Conservation (phyloP, 2,797 vertebrate genomes). For the Botia almorhae region DNA sequence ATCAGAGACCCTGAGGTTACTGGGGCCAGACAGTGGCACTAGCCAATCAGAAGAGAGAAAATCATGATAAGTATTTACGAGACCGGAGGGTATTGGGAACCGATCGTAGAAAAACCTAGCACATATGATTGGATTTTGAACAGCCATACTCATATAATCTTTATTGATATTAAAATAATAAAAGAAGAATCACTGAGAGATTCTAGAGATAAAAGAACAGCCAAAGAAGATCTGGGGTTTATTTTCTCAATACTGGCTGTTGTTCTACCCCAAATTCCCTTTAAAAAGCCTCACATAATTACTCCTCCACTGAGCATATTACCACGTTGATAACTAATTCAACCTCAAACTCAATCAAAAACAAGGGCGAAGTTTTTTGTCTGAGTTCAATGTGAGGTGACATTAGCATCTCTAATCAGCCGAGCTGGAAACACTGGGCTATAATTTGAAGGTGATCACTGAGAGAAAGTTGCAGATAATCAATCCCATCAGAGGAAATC, state of each 20-base stretch:
- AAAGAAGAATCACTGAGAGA: neutral
- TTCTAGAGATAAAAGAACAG: neutral
- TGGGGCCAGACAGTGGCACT: conserved; percentile 81
- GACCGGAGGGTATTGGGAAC: neutral
- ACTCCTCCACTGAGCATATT: conserved; percentile 4
- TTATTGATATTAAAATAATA: neutral
- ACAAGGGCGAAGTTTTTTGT: conserved; percentile 37
- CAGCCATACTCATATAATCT: neutral
- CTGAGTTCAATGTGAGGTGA: conserved; percentile 54
- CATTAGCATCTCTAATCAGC: conserved; percentile 60
- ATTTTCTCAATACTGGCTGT: neutral
- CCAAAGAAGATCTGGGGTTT: neutral
- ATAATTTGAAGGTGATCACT: conserved; percentile 61
- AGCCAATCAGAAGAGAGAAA: conserved; percentile 52
- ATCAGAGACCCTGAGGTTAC: conserved; percentile 82
- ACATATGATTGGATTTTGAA: neutral
- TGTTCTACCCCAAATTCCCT: neutral
- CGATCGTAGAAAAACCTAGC: neutral
- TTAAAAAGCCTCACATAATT: neutral
- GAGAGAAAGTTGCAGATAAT: conserved; percentile 64
- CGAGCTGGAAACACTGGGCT: conserved; percentile 49
- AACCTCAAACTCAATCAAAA: conserved; percentile 29
- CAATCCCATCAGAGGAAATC: conserved; percentile 66
- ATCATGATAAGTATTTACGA: conserved; percentile 1
- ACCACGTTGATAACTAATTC: conserved; percentile 26